Evolutionary conservation across 2,113 vertebrate species (phyloP), one percentile per base, ranked within the genome.

Genomic region (Phycodurus eques): DNA sequence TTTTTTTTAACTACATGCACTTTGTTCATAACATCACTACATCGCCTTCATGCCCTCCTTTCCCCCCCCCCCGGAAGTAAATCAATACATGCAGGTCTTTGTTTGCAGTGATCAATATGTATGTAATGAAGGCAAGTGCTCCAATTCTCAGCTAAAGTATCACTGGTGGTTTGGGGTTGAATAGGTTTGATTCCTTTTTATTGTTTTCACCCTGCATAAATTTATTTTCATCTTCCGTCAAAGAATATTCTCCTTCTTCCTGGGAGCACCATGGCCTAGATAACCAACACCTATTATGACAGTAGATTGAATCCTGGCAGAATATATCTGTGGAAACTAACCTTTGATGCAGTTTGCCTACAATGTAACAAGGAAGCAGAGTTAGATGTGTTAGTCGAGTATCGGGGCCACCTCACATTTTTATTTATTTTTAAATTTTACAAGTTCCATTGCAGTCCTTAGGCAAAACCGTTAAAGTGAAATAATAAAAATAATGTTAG

Each of bases 21-120:
- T 62, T 82, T 73, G 70, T 79, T 85, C 70, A 80, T 72, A 71
- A 72, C 70, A 68, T 71, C 14, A 22, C 78, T 80, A 66, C 49
- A 71, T 66, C 62, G 67, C 63, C 57, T 71, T 78, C 61, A 59
- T 1, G 73, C 51, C 65, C 81, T 31, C 5, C 4, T 68, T n/a
- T 78, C 90, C 82, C 77, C 79, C 77, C 79, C 76, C 49, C 77
- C 87, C 86, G 67, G 74, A 75, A 87, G 72, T 73, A 17, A 76
- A 94, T 96, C 92, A 74, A 94, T 95, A 87, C 87, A 87, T 91
- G 87, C 82, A 86, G 87, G 91, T 93, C 90, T 91, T 94, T 92
- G 91, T 94, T 93, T 89, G 89, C 85, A 72, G 70, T 87, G 91
- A 94, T 97, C 94, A 79, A 94, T 96, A 92, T 27, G 53, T 75